phyloP scores from a whole-genome alignment of 53 echinoderm and acorn worm genomes.

The Temnopleurus reevesii region DNA sequence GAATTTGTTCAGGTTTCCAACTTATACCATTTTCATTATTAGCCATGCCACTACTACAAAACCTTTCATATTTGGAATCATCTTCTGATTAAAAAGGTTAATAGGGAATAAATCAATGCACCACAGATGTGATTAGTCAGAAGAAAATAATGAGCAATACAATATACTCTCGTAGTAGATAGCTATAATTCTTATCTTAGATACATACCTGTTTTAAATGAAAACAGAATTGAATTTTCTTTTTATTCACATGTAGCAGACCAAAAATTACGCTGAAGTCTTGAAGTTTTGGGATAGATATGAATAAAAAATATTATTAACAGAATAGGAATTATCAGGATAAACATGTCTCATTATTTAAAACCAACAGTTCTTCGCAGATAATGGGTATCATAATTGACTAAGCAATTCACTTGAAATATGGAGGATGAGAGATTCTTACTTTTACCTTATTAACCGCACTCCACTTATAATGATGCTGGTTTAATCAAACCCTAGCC shows the following conservation, averaged over 20 bases:
- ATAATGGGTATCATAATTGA: background rate
- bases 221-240: no score
- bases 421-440: background rate
- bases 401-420: background rate
- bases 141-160: background rate
- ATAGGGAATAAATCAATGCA: background rate
- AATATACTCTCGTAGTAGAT: no score
- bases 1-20: no score
- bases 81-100: no score
- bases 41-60: no score
- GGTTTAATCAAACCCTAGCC: background rate
- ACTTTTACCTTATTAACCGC: background rate
- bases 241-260: no score
- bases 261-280: no score
- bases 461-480: background rate
- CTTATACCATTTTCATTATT: background rate
- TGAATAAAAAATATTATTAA: no score
- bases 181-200: no score
- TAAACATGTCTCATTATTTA: background rate
- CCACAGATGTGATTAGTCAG: background rate
- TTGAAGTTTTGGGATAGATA: no score
- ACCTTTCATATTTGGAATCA: no score
- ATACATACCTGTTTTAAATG: no score
- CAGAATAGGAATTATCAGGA: background rate
- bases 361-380: background rate